phyloP scores from a whole-genome alignment of 2,113 vertebrate genomes.

The Bostrychus sinensis region DNA sequence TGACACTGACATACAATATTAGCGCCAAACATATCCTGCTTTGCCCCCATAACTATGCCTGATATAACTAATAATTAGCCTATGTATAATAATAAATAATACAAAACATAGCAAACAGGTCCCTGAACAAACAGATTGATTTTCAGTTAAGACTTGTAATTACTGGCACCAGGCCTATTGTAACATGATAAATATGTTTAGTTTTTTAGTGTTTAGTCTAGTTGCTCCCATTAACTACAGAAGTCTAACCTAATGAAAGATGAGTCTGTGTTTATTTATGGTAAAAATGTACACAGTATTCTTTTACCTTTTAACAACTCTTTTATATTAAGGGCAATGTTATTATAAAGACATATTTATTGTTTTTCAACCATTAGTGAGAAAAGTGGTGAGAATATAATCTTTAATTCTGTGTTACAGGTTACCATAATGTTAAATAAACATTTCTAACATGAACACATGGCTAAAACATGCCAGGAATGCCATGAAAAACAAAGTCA shows the following conservation, averaged over 20 bases:
- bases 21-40: not conserved
- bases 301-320: too few species aligned
- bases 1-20: too few species aligned
- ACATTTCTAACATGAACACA: not conserved
- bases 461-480: constrained; percentile 5
- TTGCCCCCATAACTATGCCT: not conserved
- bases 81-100: not conserved
- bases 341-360: too few species aligned
- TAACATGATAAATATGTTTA: constrained; percentile 4
- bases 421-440: not conserved
- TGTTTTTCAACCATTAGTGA: too few species aligned
- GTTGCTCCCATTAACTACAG: not conserved
- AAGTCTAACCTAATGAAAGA: not conserved
- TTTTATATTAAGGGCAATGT: too few species aligned
- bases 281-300: too few species aligned
- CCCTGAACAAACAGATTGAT: constrained; percentile 1
- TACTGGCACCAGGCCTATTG: not conserved
- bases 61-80: not conserved
- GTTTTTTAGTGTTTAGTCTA: not conserved
- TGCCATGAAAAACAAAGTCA: not conserved
- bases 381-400: not conserved
- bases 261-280: too few species aligned
- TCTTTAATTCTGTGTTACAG: not conserved
- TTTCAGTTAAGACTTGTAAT: not conserved
- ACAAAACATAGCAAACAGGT: not conserved